Evolutionary conservation across 2,113 vertebrate species (phyloP).

Genomic region (Apus apus): DNA sequence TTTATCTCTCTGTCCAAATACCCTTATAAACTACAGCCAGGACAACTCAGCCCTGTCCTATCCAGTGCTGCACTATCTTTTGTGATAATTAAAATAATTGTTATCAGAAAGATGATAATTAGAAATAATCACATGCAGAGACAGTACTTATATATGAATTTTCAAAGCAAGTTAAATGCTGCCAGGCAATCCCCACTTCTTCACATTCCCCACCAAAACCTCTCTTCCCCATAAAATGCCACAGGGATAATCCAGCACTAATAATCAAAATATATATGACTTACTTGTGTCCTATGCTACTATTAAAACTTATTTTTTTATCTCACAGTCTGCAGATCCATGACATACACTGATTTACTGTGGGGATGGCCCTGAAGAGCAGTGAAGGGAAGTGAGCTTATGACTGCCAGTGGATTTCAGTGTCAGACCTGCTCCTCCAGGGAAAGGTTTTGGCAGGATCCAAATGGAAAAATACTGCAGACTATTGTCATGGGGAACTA

Average conservation of each 20-base stretch:
- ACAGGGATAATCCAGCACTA: neutral
- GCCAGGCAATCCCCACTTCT: neutral
- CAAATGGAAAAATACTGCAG: neutral
- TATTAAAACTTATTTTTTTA: neutral
- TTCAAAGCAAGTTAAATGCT: neutral
- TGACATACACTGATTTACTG: neutral
- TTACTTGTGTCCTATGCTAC: neutral
- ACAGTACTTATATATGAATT: no score
- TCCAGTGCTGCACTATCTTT: neutral
- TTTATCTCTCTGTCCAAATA: neutral
- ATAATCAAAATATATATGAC: neutral
- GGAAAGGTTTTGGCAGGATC: neutral
- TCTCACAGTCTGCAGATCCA: neutral
- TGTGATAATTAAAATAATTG: neutral
- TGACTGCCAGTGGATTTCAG: neutral
- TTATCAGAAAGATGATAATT: neutral
- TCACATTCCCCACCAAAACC: neutral
- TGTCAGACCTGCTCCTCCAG: neutral
- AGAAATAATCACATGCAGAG: neutral
- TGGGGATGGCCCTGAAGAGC: neutral
- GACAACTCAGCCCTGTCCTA: neutral
- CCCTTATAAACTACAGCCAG: neutral
- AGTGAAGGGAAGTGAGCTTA: neutral
- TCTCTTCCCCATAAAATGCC: neutral
- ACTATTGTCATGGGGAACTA: rapidly evolving